Percentiles rank a stretch among this genome's conserved stretches.
phyloP scores from a whole-genome alignment of 2,797 vertebrate genomes.

The Manis pentadactyla region DNA sequence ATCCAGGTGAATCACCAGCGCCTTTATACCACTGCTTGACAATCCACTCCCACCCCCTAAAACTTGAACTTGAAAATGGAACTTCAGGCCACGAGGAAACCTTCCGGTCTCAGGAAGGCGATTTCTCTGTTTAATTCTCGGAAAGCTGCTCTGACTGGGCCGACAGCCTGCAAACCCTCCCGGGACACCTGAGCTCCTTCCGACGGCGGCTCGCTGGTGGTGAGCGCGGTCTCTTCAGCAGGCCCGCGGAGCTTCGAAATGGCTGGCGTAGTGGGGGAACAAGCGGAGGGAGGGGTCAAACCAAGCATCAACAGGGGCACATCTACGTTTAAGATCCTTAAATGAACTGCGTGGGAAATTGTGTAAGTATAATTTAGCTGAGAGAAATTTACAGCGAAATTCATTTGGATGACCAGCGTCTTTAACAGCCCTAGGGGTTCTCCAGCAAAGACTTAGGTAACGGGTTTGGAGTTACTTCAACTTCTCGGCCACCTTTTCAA shows the following conservation, averaged over 20 bases:
- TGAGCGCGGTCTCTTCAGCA: conserved; percentile 73
- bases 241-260: conserved; percentile 85
- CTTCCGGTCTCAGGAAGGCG: neutral
- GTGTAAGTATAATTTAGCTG: conserved; percentile 80
- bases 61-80: conserved; percentile 27
- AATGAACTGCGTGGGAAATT: conserved; percentile 78
- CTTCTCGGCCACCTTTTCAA: conserved; percentile 33
- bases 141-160: neutral
- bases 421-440: neutral
- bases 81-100: conserved; percentile 49
- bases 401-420: neutral
- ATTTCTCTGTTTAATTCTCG: neutral
- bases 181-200: conserved; percentile 66
- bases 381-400: conserved; percentile 83
- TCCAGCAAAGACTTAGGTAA: neutral
- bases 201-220: conserved; percentile 75
- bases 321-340: conserved; percentile 78
- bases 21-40: neutral
- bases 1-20: conserved; percentile 22
- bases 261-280: conserved; percentile 58
- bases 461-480: neutral
- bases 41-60: neutral
- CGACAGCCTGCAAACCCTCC: neutral
- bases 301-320: conserved; percentile 84
- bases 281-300: conserved; percentile 81